Evolutionary conservation across 2,797 vertebrate genomes (phyloP).

Genomic region (Chrysocyon brachyurus): DNA sequence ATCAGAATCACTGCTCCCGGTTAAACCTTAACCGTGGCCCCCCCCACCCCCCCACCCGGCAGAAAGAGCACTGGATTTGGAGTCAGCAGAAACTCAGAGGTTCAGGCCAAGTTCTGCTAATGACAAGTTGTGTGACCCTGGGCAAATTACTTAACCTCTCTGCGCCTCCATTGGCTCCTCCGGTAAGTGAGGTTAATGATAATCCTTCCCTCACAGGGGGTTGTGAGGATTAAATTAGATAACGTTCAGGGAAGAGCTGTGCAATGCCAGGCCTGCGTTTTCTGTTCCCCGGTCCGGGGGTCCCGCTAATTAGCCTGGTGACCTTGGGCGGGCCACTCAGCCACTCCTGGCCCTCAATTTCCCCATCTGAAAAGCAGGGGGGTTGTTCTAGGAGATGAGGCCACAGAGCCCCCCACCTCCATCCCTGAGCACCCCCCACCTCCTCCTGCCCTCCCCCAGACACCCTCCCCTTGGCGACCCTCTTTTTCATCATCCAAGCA

Average conservation of each 20-base stretch:
- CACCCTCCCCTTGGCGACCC: conserved; percentile 71
- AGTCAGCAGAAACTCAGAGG: neutral
- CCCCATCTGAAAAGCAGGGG: conserved; percentile 24
- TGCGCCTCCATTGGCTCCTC: conserved; percentile 41
- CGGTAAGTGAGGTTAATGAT: conserved; percentile 64
- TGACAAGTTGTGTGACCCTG: conserved; percentile 72
- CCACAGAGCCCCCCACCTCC: neutral
- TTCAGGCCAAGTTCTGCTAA: conserved; percentile 59
- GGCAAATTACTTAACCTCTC: conserved; percentile 77
- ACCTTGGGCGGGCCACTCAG: conserved; percentile 49
- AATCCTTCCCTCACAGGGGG: conserved; percentile 45
- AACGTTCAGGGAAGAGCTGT: neutral
- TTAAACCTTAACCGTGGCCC: conserved; percentile 69
- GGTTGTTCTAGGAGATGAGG: neutral
- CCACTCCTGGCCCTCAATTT: neutral
- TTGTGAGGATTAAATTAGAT: conserved; percentile 62
- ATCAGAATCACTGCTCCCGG: conserved; percentile 83
- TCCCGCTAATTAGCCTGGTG: conserved; percentile 59
- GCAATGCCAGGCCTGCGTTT: neutral
- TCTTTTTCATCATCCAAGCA: conserved; percentile 81
- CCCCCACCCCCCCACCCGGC: conserved; percentile 78
- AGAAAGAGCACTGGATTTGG: conserved; percentile 41
- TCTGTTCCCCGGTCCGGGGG: neutral
- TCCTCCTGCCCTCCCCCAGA: conserved; percentile 79
- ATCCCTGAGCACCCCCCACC: neutral